Conservation (phyloP, 2,888 invertebrate genomes). For the Drosophila merina region DNA sequence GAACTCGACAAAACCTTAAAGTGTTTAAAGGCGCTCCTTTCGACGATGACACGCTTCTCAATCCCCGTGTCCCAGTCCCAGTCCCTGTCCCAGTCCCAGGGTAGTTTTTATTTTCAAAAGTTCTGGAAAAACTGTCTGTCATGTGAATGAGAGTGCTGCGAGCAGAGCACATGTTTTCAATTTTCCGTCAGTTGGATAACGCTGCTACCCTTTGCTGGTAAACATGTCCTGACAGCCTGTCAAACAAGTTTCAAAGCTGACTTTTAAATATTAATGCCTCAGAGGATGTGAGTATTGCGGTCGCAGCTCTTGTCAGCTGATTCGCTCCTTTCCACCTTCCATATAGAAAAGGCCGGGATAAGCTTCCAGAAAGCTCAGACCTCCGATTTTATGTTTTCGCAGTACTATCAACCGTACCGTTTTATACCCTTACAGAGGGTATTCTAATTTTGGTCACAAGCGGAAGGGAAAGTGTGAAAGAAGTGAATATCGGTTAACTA, state of each 20-base stretch:
- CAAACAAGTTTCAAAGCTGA: conserved; percentile 72
- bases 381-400: background rate
- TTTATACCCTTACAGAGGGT: too few species aligned
- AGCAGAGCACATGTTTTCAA: conserved; percentile 63
- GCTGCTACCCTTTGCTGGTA: conserved; percentile 63
- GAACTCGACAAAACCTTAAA: conserved; percentile 33
- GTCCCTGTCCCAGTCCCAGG: background rate
- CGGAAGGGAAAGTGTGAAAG: too few species aligned
- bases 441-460: too few species aligned
- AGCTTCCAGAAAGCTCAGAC: background rate
- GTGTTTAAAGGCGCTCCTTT: conserved; percentile 24
- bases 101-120: conserved; percentile 28
- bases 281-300: conserved; percentile 30
- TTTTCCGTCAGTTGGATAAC: conserved; percentile 57
- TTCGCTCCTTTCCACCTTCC: conserved; percentile 8
- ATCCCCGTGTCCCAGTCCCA: background rate
- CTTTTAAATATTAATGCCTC: conserved; percentile 73
- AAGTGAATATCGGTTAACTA: too few species aligned
- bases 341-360: background rate
- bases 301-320: conserved; percentile 15
- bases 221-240: conserved; percentile 72
- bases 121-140: conserved; percentile 51
- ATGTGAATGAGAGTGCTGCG: conserved; percentile 22
- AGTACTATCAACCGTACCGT: background rate
- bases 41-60: background rate